Evolutionary conservation across 2,888 invertebrate species (phyloP).

Genomic region (Helleia helle): DNA sequence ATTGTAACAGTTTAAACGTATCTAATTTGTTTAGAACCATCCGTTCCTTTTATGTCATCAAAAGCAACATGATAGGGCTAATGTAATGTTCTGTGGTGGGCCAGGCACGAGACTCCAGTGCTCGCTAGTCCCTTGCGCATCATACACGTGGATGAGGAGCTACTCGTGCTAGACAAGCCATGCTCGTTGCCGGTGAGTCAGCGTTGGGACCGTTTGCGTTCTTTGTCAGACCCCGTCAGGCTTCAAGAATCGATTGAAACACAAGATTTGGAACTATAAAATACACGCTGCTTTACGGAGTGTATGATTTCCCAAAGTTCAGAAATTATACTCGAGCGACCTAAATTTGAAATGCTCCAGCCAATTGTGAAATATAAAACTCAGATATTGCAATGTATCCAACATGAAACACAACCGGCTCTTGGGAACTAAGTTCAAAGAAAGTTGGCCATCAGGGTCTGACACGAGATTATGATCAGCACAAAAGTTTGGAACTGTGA

Average conservation of each 20-base stretch:
- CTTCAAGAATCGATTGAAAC: neutral
- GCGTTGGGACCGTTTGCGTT: conserved; percentile 37
- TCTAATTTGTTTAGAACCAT: conserved; percentile 13
- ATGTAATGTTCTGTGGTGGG: conserved; percentile 42
- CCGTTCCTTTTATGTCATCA: conserved; percentile 11
- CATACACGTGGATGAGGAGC: conserved; percentile 87
- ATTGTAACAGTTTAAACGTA: conserved; percentile 7
- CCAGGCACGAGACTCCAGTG: conserved; percentile 92
- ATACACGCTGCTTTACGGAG: no score
- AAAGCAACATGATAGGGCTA: conserved; percentile 23
- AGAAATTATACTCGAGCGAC: neutral
- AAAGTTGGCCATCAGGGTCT: conserved; percentile 41
- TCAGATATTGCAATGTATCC: neutral
- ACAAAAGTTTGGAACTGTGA: conserved; percentile 48
- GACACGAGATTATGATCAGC: conserved; percentile 51
- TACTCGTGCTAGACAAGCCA: conserved; percentile 92
- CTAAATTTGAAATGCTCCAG: neutral
- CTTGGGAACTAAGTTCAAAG: conserved; percentile 10
- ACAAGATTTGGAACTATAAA: no score
- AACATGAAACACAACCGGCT: neutral
- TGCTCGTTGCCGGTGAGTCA: conserved; percentile 88
- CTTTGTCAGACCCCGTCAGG: conserved; percentile 37
- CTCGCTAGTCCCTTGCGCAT: conserved; percentile 85
- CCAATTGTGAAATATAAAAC: neutral
- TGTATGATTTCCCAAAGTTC: no score